These are phyloP conservation scores for Drosophila ohnishii DNA, from an alignment of 1,140 invertebrate genomes.

Conservation along the genomic window DNA sequence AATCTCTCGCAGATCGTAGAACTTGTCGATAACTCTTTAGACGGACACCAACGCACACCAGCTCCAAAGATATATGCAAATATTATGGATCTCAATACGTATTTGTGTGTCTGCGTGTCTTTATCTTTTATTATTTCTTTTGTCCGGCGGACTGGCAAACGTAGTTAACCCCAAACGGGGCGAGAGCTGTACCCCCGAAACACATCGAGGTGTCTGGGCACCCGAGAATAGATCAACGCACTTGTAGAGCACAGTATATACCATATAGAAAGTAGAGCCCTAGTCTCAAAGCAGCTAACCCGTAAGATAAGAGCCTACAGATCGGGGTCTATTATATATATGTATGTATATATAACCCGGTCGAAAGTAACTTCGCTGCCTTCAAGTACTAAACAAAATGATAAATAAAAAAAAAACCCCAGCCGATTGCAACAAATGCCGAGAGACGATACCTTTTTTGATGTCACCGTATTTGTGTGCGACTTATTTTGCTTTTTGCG, in stretches of 20 bases:
- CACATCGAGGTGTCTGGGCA: slow-evolving; percentile 55
- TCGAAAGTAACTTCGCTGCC: slow-evolving; percentile 47
- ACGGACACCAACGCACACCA: slow-evolving; percentile 28
- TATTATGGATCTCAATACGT: slow-evolving; percentile 50
- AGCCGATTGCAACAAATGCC: slow-evolving; percentile 41
- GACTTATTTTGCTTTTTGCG: slow-evolving; percentile 69
- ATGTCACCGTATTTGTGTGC: slow-evolving; percentile 43
- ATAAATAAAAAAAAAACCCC: slow-evolving; percentile 7
- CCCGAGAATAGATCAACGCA: slow-evolving; percentile 26
- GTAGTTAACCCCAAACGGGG: slow-evolving; percentile 41
- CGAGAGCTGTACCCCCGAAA: slow-evolving; percentile 51
- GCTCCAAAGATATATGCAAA: slow-evolving; percentile 71
- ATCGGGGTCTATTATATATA: slow-evolving; percentile 3
- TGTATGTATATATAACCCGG: not conserved
- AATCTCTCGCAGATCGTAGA: slow-evolving; percentile 36
- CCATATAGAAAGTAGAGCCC: slow-evolving; percentile 53
- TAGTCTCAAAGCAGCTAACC: slow-evolving; percentile 46
- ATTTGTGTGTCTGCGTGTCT: slow-evolving; percentile 37
- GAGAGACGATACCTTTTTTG: slow-evolving; percentile 46
- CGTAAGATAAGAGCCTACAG: slow-evolving; percentile 31
- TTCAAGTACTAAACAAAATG: slow-evolving; percentile 45
- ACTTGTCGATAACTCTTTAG: slow-evolving; percentile 41
- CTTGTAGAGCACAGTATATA: slow-evolving; percentile 34
- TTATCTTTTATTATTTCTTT: slow-evolving; percentile 8
- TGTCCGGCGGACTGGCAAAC: slow-evolving; percentile 30